Evolutionary conservation across 2,113 vertebrate genomes (phyloP).

Genomic region (Myotis lucifugus): DNA sequence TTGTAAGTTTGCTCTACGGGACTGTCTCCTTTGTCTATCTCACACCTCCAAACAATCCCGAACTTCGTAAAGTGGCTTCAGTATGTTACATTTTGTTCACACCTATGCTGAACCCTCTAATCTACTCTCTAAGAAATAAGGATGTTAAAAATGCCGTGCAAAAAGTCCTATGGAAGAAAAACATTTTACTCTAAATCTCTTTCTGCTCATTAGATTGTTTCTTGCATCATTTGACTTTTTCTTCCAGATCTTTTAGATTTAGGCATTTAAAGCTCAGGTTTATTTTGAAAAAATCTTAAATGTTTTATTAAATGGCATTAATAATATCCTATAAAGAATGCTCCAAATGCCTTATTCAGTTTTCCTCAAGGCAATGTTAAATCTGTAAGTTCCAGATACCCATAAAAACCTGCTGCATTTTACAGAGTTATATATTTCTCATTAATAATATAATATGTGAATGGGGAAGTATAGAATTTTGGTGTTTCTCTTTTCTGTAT

Average conservation of each 20-base stretch:
- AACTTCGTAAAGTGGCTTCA: constrained; percentile 59
- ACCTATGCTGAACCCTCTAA: constrained; percentile 71
- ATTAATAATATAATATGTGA: not conserved
- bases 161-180: constrained; percentile 52
- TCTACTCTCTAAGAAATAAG: constrained; percentile 74
- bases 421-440: not conserved
- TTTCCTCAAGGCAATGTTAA: not conserved
- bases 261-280: not conserved
- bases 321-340: not conserved
- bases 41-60: constrained; percentile 53
- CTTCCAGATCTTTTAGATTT: not conserved
- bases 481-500: not conserved
- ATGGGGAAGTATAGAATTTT: not conserved
- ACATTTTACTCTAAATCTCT: not conserved
- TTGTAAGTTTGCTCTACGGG: constrained; percentile 70
- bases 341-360: not conserved
- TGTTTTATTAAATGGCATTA: not conserved
- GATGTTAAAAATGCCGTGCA: constrained; percentile 72
- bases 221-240: not conserved
- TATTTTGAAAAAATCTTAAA: not conserved
- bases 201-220: not conserved
- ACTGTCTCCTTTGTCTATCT: constrained; percentile 68
- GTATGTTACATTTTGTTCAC: constrained; percentile 71
- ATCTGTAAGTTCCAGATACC: not conserved
- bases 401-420: not conserved